Evolutionary conservation across 2,888 invertebrate genomes (phyloP).

Genomic region (Callosobruchus maculatus): DNA sequence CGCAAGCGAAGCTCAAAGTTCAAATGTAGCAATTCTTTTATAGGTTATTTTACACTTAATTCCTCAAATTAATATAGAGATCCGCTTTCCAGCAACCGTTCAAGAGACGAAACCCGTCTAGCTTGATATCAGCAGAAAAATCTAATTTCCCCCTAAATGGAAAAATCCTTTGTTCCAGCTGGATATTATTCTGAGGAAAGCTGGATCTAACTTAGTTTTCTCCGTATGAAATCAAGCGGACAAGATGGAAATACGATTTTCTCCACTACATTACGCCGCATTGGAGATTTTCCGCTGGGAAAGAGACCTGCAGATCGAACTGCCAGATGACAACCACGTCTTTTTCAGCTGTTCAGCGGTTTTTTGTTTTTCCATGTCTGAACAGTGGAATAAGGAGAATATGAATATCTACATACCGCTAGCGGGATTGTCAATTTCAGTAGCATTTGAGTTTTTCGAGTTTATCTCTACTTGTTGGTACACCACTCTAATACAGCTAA

Average conservation of each 20-base stretch:
- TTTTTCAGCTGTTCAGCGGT: neutral
- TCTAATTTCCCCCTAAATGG: neutral
- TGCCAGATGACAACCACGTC: neutral
- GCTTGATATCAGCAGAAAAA: neutral
- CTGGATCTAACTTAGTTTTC: slow-evolving; percentile 32
- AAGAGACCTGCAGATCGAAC: neutral
- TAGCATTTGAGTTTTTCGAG: too few relatives aligned
- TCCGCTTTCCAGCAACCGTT: neutral
- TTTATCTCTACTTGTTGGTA: too few relatives aligned
- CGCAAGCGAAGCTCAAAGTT: too few relatives aligned
- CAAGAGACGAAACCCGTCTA: neutral
- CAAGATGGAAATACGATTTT: slow-evolving; percentile 37
- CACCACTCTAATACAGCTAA: too few relatives aligned
- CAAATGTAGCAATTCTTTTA: too few relatives aligned
- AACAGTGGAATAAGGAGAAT: neutral
- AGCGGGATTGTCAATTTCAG: too few relatives aligned
- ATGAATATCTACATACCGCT: too few relatives aligned
- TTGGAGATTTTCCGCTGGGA: slow-evolving; percentile 34
- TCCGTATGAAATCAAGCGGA: slow-evolving; percentile 31
- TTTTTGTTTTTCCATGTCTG: neutral
- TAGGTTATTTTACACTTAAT: too few relatives aligned
- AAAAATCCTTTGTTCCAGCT: neutral
- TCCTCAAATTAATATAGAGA: neutral
- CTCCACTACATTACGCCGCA: slow-evolving; percentile 35
- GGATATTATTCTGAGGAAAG: slow-evolving; percentile 12